Percentiles rank a stretch among this genome's conserved stretches.
These are phyloP conservation scores for Phrynocephalus forsythii DNA, from an alignment of 2,797 vertebrate genomes.

Conservation along the genomic window DNA sequence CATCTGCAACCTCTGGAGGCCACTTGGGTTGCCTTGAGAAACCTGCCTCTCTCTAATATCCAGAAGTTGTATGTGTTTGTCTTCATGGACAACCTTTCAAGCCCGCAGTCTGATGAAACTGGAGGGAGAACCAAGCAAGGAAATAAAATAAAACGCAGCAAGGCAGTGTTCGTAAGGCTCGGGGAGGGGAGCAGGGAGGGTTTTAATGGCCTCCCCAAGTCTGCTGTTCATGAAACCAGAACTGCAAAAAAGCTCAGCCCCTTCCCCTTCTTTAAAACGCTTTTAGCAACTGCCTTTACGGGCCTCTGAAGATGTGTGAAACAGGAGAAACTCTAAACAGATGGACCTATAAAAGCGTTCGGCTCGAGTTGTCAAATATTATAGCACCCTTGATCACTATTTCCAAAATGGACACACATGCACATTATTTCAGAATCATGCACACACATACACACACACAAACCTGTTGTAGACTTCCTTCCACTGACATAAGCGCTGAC, in stretches of 20 bases:
- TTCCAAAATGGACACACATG: conserved; percentile 15
- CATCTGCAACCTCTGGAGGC: not conserved
- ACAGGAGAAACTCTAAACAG: conserved; percentile 46
- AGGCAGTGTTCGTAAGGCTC: not conserved
- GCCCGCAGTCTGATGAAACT: not conserved
- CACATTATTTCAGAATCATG: not conserved
- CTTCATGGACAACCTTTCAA: not conserved
- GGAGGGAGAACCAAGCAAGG: not conserved
- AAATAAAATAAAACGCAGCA: conserved; percentile 13
- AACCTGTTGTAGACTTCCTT: not conserved
- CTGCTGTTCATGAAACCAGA: not conserved
- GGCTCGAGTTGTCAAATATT: conserved; percentile 14
- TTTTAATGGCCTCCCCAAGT: not conserved
- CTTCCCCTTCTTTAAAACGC: conserved; percentile 27
- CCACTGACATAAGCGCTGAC: not conserved
- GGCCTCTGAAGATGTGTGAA: conserved; percentile 28
- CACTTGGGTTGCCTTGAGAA: not conserved
- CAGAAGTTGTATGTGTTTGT: not conserved
- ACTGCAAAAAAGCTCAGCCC: conserved; percentile 6
- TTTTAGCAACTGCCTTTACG: conserved; percentile 40
- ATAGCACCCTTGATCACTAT: conserved; percentile 14
- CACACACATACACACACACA: not conserved
- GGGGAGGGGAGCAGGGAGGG: not conserved
- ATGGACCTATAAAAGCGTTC: conserved; percentile 35
- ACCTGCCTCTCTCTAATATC: not conserved